Conservation (phyloP, 2,797 vertebrate genomes). For the Calcarius lapponicus region DNA sequence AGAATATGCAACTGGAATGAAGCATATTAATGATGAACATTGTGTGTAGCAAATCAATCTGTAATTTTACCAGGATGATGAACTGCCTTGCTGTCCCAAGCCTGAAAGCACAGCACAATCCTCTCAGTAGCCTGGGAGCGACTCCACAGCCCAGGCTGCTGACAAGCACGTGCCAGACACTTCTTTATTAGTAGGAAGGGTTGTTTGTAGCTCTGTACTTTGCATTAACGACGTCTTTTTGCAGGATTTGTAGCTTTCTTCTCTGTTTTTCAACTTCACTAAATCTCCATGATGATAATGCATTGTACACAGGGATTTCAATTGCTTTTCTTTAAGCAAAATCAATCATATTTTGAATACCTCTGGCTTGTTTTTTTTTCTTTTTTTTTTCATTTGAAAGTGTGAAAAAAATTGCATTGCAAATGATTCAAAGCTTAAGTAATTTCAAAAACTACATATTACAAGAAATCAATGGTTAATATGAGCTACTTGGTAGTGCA, state of each 20-base stretch:
- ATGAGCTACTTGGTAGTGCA: neutral
- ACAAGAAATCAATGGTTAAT: neutral
- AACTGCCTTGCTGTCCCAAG: neutral
- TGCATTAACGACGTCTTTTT: neutral
- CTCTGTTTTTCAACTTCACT: neutral
- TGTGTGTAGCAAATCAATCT: neutral
- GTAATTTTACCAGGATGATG: neutral
- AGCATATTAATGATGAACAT: neutral
- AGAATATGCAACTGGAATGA: neutral
- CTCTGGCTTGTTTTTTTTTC: neutral
- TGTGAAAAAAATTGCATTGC: neutral
- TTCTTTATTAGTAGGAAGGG: neutral
- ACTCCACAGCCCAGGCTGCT: neutral
- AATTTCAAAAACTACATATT: constrained; percentile 38
- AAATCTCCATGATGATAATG: neutral
- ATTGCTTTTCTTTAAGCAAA: neutral
- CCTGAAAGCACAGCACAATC: neutral
- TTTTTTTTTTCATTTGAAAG: neutral
- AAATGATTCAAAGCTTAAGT: constrained; percentile 46
- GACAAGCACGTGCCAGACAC: neutral
- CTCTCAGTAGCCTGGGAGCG: neutral
- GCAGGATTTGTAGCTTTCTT: neutral
- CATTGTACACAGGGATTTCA: neutral
- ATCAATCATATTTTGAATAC: neutral
- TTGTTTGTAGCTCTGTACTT: neutral